Conservation (phyloP, 2,797 vertebrate species). For the Sylvia borin region DNA sequence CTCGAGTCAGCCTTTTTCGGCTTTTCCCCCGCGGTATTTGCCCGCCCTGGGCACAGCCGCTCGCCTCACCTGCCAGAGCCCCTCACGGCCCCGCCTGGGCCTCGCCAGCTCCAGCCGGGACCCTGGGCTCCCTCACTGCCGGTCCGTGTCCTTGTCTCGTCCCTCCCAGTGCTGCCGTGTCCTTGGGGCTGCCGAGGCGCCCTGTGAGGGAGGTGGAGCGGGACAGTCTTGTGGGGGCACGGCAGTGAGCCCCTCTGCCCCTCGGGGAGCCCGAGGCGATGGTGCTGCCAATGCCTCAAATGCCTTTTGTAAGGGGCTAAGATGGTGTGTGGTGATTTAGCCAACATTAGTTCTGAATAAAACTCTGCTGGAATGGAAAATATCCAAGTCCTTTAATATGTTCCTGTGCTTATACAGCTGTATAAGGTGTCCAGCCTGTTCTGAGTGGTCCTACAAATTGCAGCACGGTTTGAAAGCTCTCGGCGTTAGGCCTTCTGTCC, state of each 20-base stretch:
- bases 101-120: neutral
- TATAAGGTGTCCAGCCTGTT: neutral
- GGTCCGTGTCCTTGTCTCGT: rapidly evolving
- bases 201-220: neutral
- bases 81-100: neutral
- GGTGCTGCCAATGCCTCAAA: neutral
- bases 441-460: neutral
- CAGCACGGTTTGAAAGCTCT: neutral
- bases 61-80: neutral
- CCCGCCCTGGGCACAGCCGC: rapidly evolving
- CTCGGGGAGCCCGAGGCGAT: neutral
- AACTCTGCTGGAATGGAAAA: neutral
- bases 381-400: neutral
- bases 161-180: neutral
- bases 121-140: rapidly evolving
- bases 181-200: rapidly evolving
- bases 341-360: neutral
- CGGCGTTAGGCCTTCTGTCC: neutral
- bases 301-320: neutral
- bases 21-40: neutral
- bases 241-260: neutral
- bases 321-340: neutral
- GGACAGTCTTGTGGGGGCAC: rapidly evolving
- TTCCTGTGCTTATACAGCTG: neutral
- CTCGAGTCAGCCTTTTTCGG: neutral